Evolutionary conservation across 2,888 invertebrate species (phyloP).

Genomic region (Ptychoptera albimana): DNA sequence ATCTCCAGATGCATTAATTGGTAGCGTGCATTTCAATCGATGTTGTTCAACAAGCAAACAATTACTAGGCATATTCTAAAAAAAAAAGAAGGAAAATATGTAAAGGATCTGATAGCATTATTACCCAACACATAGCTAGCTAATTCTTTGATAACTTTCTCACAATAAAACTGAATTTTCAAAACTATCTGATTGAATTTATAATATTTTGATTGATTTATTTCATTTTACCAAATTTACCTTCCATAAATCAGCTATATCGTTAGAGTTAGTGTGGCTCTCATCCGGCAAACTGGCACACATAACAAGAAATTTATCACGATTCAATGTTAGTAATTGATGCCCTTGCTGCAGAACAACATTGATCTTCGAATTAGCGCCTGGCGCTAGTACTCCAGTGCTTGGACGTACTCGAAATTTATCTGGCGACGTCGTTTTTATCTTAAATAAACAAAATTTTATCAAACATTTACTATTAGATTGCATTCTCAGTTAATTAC

Average conservation of each 20-base stretch:
- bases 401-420: constrained; percentile 88
- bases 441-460: constrained; percentile 41
- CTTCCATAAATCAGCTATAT: constrained; percentile 63
- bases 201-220: neutral
- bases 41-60: constrained; percentile 47
- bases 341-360: constrained; percentile 64
- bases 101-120: neutral
- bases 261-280: constrained; percentile 37
- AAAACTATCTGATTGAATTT: neutral
- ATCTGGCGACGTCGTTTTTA: constrained; percentile 91
- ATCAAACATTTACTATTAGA: too few relatives aligned
- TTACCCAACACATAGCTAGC: neutral
- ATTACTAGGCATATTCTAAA: constrained; percentile 32
- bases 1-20: constrained; percentile 24
- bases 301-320: constrained; percentile 83
- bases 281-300: constrained; percentile 49
- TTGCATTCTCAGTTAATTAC: constrained; percentile 32
- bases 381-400: constrained; percentile 54
- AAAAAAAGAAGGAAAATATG: constrained; percentile 5
- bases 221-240: constrained; percentile 18
- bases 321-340: constrained; percentile 45
- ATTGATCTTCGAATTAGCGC: constrained; percentile 44
- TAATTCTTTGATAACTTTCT: too few relatives aligned
- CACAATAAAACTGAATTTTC: neutral
- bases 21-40: constrained; percentile 50